Conservation (phyloP, 2,113 vertebrate species). For the Psittacula cyanocephala region DNA sequence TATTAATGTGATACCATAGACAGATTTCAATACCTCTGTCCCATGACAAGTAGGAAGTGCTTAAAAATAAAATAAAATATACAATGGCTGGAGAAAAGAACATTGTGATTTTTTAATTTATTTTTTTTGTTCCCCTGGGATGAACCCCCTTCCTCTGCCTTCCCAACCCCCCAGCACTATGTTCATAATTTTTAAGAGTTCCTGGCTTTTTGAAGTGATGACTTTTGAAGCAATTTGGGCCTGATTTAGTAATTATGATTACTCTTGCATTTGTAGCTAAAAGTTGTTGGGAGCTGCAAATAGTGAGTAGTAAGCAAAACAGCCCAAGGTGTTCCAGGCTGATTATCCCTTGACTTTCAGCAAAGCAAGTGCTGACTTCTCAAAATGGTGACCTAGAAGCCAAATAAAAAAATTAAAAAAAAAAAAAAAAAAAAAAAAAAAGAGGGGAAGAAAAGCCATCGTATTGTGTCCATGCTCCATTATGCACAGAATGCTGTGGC, state of each 20-base stretch:
- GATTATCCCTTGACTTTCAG: background rate
- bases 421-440: background rate
- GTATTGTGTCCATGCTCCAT: constrained; percentile 37
- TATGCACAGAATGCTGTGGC: background rate
- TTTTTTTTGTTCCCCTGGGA: background rate
- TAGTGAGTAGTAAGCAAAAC: background rate
- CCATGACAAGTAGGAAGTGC: background rate
- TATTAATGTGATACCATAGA: constrained; percentile 48
- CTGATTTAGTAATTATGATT: background rate
- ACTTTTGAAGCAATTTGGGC: background rate
- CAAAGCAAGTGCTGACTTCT: background rate
- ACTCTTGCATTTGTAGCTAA: background rate
- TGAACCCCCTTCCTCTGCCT: background rate
- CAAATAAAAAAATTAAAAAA: background rate
- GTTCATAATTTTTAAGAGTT: background rate
- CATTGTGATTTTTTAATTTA: background rate
- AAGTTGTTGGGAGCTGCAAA: background rate
- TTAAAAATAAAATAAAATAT: constrained; percentile 13
- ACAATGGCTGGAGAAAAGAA: background rate
- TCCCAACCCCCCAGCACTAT: background rate
- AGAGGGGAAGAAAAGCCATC: background rate
- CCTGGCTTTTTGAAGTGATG: background rate
- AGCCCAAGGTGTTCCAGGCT: background rate
- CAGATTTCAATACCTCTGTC: constrained; percentile 40
- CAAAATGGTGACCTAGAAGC: background rate